Evolutionary conservation across 1,140 invertebrate species (phyloP), one percentile per base, ranked within the genome.

Genomic region (Leptopilina clavipes): DNA sequence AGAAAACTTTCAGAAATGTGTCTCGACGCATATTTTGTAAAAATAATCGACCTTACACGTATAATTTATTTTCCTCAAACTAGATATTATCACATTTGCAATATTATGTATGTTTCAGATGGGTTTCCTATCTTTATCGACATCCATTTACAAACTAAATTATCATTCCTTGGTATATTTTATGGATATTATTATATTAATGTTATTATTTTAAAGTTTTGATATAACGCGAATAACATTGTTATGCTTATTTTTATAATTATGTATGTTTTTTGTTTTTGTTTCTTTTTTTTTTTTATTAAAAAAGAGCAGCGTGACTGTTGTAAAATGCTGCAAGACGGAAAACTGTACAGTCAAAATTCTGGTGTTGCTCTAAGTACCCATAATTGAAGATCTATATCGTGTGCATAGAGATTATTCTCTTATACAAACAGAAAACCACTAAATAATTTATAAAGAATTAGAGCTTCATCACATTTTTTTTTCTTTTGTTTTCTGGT

Each of bases 391-490:
- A 40, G 9, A 8, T 40, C 37, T 40, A 9, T 40, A 9, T 31
- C n/a, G 37, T 3, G 37, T 40, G 37, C 3, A 31, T 31, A 5
- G 25, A 40, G 37, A 40, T 7, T 40, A 40, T 7, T 40, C 37
- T 40, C 25, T 31, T 5, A 25, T 22, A 22, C 11, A n/a, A 25
- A 65, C 3, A 1, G 31, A 31, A 31, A n/a, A 31, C 5, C 25
- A 5, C 22, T 22, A 59, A 11, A 65, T n/a, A 65, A 65, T 31
- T 65, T 37, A 40, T 40, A 40, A 65, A 31, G 12, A 31, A 65
- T 65, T 31, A 70, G 73, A 81, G 74, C 76, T 78, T 78, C 74
- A 43, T 74, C 48, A 54, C 48, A 31, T 18, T 10, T 31, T 18
- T 10, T 31, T 40, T 31, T 31, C 25, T 18, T 12, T 31, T 40